These are phyloP conservation scores for Aplysina aerophoba DNA, from an alignment of 37 sponge, comb jelly and placozoan genomes.

Conservation along the genomic window DNA sequence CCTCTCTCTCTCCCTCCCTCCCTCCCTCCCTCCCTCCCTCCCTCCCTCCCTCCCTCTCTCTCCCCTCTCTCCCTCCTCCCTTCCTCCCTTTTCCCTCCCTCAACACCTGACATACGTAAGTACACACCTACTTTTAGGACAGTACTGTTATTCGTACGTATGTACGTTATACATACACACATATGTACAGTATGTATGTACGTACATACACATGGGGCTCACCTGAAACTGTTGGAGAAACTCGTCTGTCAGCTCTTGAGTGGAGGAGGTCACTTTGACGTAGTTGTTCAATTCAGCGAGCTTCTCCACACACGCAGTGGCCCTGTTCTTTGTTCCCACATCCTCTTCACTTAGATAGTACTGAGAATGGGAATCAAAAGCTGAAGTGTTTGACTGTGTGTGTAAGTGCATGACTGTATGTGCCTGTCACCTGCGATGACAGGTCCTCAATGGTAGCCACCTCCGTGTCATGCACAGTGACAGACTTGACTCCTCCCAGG, in stretches of 20 bases:
- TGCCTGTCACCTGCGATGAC: slow-evolving; percentile 82
- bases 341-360: slow-evolving; percentile 83
- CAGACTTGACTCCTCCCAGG: slow-evolving; percentile 92
- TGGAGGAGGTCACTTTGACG: slow-evolving; percentile 45
- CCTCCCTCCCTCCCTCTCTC: too few relatives aligned
- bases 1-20: too few relatives aligned
- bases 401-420: not conserved
- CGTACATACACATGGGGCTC: slow-evolving; percentile 14
- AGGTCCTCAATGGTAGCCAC: slow-evolving; percentile 69
- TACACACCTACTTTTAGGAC: slow-evolving; percentile 15
- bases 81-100: not conserved
- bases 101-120: not conserved
- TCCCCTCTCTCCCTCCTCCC: too few relatives aligned
- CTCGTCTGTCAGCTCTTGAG: slow-evolving; percentile 64
- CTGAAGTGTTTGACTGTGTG: not conserved
- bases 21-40: too few relatives aligned
- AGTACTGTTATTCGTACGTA: too few relatives aligned
- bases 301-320: slow-evolving; percentile 61
- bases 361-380: slow-evolving; percentile 31
- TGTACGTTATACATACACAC: too few relatives aligned
- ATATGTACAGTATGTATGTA: not conserved
- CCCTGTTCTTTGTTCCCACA: slow-evolving; percentile 85
- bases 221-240: slow-evolving; percentile 70
- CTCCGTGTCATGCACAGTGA: slow-evolving; percentile 89
- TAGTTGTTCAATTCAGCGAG: slow-evolving; percentile 94